Conservation (phyloP, 2,797 vertebrate genomes). For the Micropoecilia bifurca region DNA sequence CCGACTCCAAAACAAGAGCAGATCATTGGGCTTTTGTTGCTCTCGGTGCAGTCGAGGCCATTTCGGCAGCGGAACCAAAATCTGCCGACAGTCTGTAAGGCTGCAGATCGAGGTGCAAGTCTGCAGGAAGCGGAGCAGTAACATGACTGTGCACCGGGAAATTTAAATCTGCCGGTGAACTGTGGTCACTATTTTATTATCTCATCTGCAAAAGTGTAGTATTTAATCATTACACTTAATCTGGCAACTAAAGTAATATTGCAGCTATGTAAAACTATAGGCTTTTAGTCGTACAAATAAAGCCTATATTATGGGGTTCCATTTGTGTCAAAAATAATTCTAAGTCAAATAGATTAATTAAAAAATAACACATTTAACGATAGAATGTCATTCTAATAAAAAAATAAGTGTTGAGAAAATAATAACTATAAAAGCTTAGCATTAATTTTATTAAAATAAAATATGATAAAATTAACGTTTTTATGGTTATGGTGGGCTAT, state of each 20-base stretch:
- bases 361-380: too few relatives aligned
- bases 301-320: neutral
- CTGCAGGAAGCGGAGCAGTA: slow-evolving; percentile 73
- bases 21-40: slow-evolving; percentile 61
- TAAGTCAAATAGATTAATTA: too few relatives aligned
- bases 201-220: neutral
- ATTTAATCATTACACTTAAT: neutral
- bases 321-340: too few relatives aligned
- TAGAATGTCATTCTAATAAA: neutral
- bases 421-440: neutral
- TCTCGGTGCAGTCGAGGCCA: slow-evolving; percentile 58
- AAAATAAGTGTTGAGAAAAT: neutral
- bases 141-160: slow-evolving; percentile 53
- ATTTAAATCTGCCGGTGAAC: slow-evolving; percentile 50
- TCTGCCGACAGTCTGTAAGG: slow-evolving; percentile 30
- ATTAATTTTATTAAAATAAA: neutral
- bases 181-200: neutral
- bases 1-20: slow-evolving; percentile 34
- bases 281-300: too few relatives aligned
- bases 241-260: neutral
- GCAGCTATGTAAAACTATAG: neutral
- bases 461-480: neutral
- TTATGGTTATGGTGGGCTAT: neutral
- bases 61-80: slow-evolving; percentile 71
- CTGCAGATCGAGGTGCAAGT: slow-evolving; percentile 50